These are phyloP conservation scores for Campylorhamphus procurvoides DNA, from an alignment of 2,113 vertebrate genomes.

Conservation along the genomic window DNA sequence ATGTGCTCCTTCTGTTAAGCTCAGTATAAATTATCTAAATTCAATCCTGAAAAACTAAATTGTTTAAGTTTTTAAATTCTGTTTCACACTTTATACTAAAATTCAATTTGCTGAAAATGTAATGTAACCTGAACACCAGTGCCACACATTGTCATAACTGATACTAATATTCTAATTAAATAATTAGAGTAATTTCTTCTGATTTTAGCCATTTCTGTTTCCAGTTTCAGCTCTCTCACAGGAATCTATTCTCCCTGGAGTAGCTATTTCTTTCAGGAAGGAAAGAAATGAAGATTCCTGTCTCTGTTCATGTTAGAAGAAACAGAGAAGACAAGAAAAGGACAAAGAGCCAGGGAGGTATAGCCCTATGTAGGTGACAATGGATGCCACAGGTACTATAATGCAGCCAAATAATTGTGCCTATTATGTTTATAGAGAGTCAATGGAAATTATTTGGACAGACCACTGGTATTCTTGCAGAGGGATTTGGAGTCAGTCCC, in stretches of 20 bases:
- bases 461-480: neutral
- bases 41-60: neutral
- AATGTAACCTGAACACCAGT: neutral
- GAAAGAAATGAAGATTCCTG: neutral
- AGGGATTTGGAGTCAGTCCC: neutral
- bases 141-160: neutral
- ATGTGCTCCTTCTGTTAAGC: neutral
- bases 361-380: neutral
- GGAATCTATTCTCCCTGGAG: neutral
- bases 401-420: neutral
- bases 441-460: neutral
- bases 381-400: neutral
- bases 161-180: neutral
- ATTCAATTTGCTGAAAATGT: neutral
- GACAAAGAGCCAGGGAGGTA: neutral
- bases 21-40: neutral
- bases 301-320: neutral
- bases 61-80: neutral
- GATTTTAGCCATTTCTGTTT: neutral
- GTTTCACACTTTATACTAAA: neutral
- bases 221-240: neutral
- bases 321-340: neutral
- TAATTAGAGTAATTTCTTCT: neutral
- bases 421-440: too few relatives aligned
- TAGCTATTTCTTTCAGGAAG: neutral